Percentiles rank a stretch among this genome's conserved stretches.
Conservation (phyloP, 64 coral and sea anemone species). For the Actinia equina region DNA sequence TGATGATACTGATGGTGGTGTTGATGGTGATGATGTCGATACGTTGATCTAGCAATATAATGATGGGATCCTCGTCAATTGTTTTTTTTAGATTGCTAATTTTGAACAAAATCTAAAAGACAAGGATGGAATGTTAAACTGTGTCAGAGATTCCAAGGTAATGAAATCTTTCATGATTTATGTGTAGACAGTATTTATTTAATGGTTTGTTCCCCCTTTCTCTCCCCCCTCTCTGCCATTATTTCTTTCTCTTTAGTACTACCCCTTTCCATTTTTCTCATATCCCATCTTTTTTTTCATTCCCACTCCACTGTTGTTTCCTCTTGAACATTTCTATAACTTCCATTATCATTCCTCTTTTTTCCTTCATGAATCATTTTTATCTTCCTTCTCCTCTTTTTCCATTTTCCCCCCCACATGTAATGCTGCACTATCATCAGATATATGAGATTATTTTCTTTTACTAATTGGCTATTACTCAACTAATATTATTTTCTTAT, state of each 20-base stretch:
- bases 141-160: slow-evolving; percentile 44
- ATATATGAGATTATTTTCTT: background rate
- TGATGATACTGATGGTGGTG: too few species aligned
- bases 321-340: too few species aligned
- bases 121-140: slow-evolving; percentile 54
- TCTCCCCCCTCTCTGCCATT: too few species aligned
- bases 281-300: too few species aligned
- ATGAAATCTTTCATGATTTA: background rate
- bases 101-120: slow-evolving; percentile 61
- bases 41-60: too few species aligned
- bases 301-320: too few species aligned
- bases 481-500: background rate
- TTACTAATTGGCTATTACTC: background rate
- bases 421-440: background rate
- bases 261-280: too few species aligned
- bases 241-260: background rate
- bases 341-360: too few species aligned
- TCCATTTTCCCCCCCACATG: background rate
- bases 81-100: slow-evolving; percentile 45
- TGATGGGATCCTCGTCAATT: background rate
- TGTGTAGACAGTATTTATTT: too few species aligned
- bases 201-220: background rate
- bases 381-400: background rate
- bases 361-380: too few species aligned
- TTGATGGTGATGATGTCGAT: too few species aligned